phyloP scores from a whole-genome alignment of 2,888 invertebrate species.

The Aethes cnicana region DNA sequence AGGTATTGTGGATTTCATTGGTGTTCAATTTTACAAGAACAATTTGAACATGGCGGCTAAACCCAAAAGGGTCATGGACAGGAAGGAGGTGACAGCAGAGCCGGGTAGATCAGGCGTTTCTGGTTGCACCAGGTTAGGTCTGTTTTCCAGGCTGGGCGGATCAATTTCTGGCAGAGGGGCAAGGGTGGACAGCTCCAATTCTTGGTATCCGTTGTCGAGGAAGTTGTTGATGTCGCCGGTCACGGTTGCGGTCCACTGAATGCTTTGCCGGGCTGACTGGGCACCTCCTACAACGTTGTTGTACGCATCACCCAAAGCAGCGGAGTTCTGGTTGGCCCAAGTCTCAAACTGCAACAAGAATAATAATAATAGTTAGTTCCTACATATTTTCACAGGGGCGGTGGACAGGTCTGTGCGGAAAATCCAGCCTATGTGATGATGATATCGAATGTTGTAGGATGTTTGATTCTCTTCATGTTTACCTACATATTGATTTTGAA shows the following conservation, averaged over 20 bases:
- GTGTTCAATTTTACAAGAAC: constrained; percentile 43
- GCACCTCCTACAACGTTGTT: constrained; percentile 43
- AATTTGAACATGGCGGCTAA: constrained; percentile 47
- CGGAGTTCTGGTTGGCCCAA: constrained; percentile 52
- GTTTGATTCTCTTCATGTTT: too few relatives aligned
- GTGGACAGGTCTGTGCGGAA: too few relatives aligned
- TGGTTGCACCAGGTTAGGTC: constrained; percentile 43
- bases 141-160: constrained; percentile 24
- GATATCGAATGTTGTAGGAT: too few relatives aligned
- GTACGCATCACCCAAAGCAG: constrained; percentile 42
- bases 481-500: too few relatives aligned
- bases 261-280: constrained; percentile 41
- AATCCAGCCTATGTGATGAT: too few relatives aligned
- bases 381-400: too few relatives aligned
- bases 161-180: constrained; percentile 34
- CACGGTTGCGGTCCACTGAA: constrained; percentile 48
- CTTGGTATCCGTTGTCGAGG: constrained; percentile 44
- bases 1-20: too few relatives aligned
- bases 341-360: constrained; percentile 61
- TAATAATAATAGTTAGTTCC: constrained; percentile 14
- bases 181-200: constrained; percentile 32
- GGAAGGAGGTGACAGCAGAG: constrained; percentile 51
- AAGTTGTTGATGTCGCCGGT: constrained; percentile 51
- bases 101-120: constrained; percentile 51
- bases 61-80: constrained; percentile 48